A percentile compares a stretch with the other conserved stretches of the same genome.
Conservation (phyloP, 2,113 vertebrate species). For the Eidolon helvum region DNA sequence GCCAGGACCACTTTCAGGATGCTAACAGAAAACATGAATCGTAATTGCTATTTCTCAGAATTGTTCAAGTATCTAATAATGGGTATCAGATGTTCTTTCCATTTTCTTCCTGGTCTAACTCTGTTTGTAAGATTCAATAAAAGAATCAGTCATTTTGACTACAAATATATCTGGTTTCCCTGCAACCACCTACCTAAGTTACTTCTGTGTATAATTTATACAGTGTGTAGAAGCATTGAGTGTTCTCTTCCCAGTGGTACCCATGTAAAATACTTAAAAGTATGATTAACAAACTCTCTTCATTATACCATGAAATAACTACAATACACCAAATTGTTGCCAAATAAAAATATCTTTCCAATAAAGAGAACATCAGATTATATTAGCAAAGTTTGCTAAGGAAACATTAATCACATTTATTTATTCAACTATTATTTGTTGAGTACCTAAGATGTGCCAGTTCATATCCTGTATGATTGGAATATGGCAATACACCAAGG, state of each 20-base stretch:
- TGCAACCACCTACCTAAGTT: slow-evolving; percentile 33
- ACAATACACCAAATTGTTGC: background rate
- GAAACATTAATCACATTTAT: background rate
- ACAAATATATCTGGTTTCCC: slow-evolving; percentile 41
- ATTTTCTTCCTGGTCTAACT: slow-evolving; percentile 65
- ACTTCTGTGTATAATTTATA: slow-evolving; percentile 7
- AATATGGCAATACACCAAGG: background rate
- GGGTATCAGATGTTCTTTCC: slow-evolving; percentile 59
- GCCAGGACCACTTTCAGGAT: slow-evolving; percentile 56
- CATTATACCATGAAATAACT: background rate
- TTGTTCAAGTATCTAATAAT: slow-evolving; percentile 71
- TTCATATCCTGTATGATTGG: too few species aligned
- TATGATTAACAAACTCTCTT: slow-evolving; percentile 4
- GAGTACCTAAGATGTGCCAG: background rate
- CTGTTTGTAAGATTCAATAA: slow-evolving; percentile 68
- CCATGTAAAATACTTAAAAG: background rate
- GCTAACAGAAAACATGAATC: slow-evolving; percentile 65
- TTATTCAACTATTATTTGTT: background rate
- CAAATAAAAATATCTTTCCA: background rate
- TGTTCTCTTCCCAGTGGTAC: background rate
- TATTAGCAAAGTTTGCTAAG: background rate
- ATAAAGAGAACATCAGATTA: background rate
- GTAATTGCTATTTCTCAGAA: slow-evolving; percentile 69
- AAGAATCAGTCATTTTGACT: slow-evolving; percentile 63
- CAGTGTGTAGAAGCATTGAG: background rate